Evolutionary conservation across 1,140 invertebrate genomes (phyloP), one percentile per base, ranked within the genome.

Genomic region (Cephus cinctus): DNA sequence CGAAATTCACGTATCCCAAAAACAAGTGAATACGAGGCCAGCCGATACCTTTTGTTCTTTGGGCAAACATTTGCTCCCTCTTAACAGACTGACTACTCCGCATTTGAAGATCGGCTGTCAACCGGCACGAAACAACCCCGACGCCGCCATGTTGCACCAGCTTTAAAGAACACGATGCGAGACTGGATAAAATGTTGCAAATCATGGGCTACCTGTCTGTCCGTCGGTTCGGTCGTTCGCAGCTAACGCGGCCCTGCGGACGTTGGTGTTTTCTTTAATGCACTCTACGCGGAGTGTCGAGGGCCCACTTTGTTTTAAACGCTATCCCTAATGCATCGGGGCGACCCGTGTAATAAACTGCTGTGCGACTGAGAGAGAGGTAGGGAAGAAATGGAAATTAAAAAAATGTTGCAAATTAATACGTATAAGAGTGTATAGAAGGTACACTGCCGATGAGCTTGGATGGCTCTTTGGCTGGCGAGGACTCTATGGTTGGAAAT

Each of bases 151-250:
- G 56, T 63, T 61, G 57, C 50, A 59, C 56, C 15, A n/a, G n/a
- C n/a, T n/a, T n/a, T n/a, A n/a, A n/a, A n/a, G n/a, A n/a, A n/a
- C 52, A 35, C 49, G 68, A 69, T 70, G 52, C 54, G 23, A 38
- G 43, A 34, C 39, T 32, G 61, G 73, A 71, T 68, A 69, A 73
- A 72, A 75, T 76, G 52, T 66, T 75, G 73, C 73, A 73, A 71
- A 74, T 74, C 71, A 74, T 65, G 63, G 65, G 61, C 70, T 74
- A 74, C 73, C 73, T 73, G 70, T 66, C 54, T 30, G 11, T 30
- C 14, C 50, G 25, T 39, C 31, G 3, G 20, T 30, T 27, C 16
- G 34, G 21, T 38, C 36, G 22, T 39, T 43, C 39, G 44, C 44
- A 46, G 22, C 44, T 25, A 34, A 45, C 30, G 39, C 39, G 22